These are phyloP conservation scores for Bradypodion ventrale DNA, from an alignment of 2,797 vertebrate genomes.

Conservation along the genomic window DNA sequence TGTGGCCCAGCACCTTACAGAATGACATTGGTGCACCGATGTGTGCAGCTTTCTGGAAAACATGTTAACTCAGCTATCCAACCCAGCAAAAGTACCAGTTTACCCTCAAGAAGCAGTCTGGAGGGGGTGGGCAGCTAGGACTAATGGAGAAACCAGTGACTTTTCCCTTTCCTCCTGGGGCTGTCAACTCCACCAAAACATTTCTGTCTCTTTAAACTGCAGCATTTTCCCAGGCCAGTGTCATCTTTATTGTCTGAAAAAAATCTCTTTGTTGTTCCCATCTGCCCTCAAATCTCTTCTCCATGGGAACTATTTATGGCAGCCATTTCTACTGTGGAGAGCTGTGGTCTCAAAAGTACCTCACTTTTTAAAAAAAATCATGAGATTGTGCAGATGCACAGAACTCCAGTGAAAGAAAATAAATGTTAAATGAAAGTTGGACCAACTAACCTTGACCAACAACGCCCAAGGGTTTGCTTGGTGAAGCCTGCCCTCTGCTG, in stretches of 20 bases:
- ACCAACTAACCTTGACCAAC: background rate
- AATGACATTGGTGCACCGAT: background rate
- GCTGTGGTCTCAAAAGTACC: background rate
- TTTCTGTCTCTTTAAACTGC: background rate
- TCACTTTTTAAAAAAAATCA: slow-evolving; percentile 4
- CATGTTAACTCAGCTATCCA: background rate
- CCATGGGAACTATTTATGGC: background rate
- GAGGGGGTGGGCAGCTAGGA: background rate
- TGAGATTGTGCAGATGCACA: background rate
- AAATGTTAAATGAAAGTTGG: too few species aligned
- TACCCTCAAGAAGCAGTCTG: background rate
- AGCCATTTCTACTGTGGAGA: background rate
- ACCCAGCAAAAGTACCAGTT: background rate
- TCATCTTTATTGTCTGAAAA: background rate
- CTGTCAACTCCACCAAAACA: background rate
- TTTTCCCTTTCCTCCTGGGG: background rate
- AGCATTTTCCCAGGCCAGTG: slow-evolving; percentile 17
- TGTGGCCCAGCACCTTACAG: background rate
- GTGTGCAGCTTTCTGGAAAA: background rate
- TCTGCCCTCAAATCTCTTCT: slow-evolving; percentile 8
- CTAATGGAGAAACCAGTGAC: background rate
- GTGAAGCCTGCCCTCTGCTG: slow-evolving; percentile 9
- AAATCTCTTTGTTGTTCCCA: background rate
- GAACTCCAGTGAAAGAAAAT: background rate
- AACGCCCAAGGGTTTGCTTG: background rate